These are phyloP conservation scores for Zaprionus camerounensis DNA, from an alignment of 1,140 invertebrate species.

Conservation along the genomic window DNA sequence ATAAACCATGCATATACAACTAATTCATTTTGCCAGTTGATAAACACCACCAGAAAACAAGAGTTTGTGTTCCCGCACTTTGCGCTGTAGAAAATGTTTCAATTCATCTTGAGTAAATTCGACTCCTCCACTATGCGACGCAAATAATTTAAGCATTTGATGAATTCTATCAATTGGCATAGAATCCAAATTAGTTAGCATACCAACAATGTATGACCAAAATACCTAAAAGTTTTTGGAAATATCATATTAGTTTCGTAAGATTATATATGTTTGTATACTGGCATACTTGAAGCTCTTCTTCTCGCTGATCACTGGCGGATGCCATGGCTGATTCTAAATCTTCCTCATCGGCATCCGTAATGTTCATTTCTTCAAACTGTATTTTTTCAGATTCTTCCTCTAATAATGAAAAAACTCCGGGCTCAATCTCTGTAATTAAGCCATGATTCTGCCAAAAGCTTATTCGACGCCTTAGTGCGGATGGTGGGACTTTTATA, in stretches of 20 bases:
- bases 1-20: not conserved
- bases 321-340: slow-evolving; percentile 96
- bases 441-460: slow-evolving; percentile 96
- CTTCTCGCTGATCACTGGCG: slow-evolving; percentile 95
- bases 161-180: slow-evolving; percentile 97
- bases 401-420: slow-evolving; percentile 92
- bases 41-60: slow-evolving; percentile 94
- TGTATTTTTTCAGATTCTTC: slow-evolving; percentile 86
- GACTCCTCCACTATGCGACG: slow-evolving; percentile 92
- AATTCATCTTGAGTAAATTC: slow-evolving; percentile 96
- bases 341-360: slow-evolving; percentile 95
- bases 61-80: slow-evolving; percentile 95
- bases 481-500: slow-evolving; percentile 93
- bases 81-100: slow-evolving; percentile 94
- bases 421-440: slow-evolving; percentile 90
- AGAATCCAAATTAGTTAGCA: slow-evolving; percentile 97
- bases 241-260: not conserved
- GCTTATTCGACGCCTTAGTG: slow-evolving; percentile 92
- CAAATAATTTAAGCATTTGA: slow-evolving; percentile 98
- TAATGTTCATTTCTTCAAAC: slow-evolving; percentile 84
- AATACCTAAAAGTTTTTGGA: slow-evolving; percentile 87
- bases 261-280: slow-evolving; percentile 35
- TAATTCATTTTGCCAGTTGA: slow-evolving; percentile 90
- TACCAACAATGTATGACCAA: slow-evolving; percentile 98
- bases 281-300: slow-evolving; percentile 90